These are phyloP conservation scores for Plutella xylostella DNA, from an alignment of 2,888 invertebrate species.

Conservation along the genomic window DNA sequence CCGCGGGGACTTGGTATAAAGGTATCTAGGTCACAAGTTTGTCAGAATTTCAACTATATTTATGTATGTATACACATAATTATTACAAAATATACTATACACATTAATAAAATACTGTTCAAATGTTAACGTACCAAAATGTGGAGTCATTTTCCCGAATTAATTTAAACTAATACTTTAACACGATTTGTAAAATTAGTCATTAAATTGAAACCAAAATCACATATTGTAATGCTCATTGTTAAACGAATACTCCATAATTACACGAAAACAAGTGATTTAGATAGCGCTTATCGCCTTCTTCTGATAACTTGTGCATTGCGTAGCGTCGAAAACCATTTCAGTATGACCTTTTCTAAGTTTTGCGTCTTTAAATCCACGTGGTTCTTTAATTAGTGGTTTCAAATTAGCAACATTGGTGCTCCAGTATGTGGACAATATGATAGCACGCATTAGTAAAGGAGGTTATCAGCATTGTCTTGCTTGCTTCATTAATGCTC, in stretches of 20 bases:
- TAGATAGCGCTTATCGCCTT: constrained; percentile 36
- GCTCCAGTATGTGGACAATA: no score
- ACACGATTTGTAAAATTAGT: no score
- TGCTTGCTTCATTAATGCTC: constrained; percentile 27
- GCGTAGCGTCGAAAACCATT: constrained; percentile 16
- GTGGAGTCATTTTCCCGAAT: no score
- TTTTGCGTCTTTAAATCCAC: background rate
- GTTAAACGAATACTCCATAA: constrained; percentile 8
- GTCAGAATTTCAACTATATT: no score
- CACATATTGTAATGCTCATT: background rate
- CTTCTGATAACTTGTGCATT: constrained; percentile 19
- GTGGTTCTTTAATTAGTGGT: no score
- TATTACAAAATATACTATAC: no score
- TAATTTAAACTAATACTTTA: no score
- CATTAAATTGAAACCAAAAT: background rate
- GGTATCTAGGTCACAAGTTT: no score
- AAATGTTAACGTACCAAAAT: no score
- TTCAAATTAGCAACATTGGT: background rate
- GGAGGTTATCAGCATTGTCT: constrained; percentile 39
- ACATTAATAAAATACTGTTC: no score
- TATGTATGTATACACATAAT: no score
- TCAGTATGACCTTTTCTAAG: constrained; percentile 19
- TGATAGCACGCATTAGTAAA: constrained; percentile 29
- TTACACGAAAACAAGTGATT: constrained; percentile 35
- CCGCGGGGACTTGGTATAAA: no score